phyloP scores from a whole-genome alignment of 2,113 vertebrate species.

The Pardalotus punctatus region DNA sequence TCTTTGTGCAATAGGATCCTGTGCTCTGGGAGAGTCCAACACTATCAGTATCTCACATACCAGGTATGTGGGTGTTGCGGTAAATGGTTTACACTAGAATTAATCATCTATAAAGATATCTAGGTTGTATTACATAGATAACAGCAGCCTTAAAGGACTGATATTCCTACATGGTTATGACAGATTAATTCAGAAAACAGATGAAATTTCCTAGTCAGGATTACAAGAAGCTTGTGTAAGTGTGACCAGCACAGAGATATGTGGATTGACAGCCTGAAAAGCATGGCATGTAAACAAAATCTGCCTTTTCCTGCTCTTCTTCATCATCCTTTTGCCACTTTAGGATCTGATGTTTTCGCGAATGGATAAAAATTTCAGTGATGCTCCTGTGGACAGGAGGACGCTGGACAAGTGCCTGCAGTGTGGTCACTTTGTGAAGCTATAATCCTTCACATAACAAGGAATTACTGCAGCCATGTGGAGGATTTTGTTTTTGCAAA shows the following conservation, averaged over 20 bases:
- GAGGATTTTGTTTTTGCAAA: background rate
- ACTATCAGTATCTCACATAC: background rate
- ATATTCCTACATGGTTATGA: background rate
- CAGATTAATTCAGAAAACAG: background rate
- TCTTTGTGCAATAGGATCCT: background rate
- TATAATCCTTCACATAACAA: background rate
- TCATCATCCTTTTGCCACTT: background rate
- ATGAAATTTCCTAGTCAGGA: background rate
- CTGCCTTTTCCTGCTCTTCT: background rate
- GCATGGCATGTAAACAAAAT: background rate
- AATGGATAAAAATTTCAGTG: background rate
- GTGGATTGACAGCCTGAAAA: background rate
- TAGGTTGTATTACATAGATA: background rate
- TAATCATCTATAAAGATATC: background rate
- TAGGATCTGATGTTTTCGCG: background rate
- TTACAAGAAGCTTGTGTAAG: background rate
- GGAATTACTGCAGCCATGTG: background rate
- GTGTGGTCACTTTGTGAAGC: background rate
- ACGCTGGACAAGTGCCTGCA: fast-evolving
- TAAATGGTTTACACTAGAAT: background rate
- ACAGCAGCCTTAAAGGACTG: background rate
- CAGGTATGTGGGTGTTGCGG: background rate
- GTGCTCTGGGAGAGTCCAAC: background rate
- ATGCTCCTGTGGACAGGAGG: background rate
- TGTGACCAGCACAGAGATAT: background rate